Evolutionary conservation across 2,113 vertebrate species (phyloP).

Genomic region (Pachycephala philippinensis): DNA sequence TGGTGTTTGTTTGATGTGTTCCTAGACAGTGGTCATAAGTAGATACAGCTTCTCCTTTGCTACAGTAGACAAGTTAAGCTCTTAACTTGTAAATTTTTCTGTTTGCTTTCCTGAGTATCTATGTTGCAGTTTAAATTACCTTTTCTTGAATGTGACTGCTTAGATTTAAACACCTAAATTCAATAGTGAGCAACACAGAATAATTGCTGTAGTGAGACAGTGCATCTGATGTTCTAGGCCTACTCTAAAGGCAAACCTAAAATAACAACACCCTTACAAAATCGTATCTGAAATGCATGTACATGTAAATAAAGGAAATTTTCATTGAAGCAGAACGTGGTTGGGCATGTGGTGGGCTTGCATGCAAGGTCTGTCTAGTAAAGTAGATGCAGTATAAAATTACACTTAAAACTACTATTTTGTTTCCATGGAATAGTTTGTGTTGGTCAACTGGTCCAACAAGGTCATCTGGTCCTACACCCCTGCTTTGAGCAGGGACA

Average conservation of each 20-base stretch:
- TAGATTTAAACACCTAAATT: not conserved
- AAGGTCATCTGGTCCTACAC: not conserved
- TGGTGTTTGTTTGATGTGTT: not conserved
- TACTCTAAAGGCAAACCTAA: not conserved
- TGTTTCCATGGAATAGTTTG: not conserved
- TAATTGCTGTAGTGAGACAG: not conserved
- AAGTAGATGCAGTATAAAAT: not conserved
- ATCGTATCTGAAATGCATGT: not conserved
- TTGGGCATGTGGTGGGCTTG: not conserved
- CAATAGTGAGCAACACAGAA: not conserved
- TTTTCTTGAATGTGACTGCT: not conserved
- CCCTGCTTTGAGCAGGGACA: not conserved
- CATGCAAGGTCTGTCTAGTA: not conserved
- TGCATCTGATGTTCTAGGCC: not conserved
- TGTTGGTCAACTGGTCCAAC: too few relatives aligned
- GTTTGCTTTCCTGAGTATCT: not conserved
- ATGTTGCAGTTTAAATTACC: not conserved
- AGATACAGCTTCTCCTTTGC: not conserved
- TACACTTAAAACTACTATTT: not conserved
- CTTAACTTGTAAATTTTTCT: not conserved
- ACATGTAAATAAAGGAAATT: not conserved
- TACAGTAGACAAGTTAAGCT: not conserved
- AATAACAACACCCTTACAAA: not conserved
- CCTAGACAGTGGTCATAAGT: not conserved
- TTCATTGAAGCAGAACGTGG: not conserved